A percentile compares a stretch with the other conserved stretches of the same genome.
Conservation (phyloP, 2,113 vertebrate species). For the Phalacrocorax pelagicus region DNA sequence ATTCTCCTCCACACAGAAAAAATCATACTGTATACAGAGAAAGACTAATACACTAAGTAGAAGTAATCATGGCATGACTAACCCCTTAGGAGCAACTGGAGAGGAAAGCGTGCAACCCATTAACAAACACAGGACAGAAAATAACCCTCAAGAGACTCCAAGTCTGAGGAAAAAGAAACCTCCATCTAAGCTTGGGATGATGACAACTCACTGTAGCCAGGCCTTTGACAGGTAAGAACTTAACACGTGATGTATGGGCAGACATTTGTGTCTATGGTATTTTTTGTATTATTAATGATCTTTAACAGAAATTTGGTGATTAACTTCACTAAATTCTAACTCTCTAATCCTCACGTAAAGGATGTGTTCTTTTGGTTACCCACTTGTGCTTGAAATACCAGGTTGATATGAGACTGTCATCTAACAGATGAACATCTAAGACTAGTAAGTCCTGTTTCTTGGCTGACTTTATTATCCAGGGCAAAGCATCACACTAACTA, state of each 20-base stretch:
- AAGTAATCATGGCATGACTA: neutral
- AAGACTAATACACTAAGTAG: neutral
- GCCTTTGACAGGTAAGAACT: neutral
- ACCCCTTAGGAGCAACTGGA: neutral
- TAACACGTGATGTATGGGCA: neutral
- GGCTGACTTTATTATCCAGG: neutral
- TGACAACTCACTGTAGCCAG: neutral
- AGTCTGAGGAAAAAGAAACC: neutral
- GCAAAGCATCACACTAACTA: neutral
- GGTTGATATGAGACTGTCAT: neutral
- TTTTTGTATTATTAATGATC: neutral
- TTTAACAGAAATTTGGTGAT: neutral
- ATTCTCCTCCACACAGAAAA: neutral
- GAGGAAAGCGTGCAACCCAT: neutral
- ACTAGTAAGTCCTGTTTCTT: neutral
- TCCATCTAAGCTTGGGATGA: neutral
- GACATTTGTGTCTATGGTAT: neutral
- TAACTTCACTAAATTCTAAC: neutral
- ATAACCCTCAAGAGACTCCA: neutral
- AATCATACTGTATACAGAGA: neutral
- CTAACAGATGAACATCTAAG: neutral
- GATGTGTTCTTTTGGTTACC: neutral
- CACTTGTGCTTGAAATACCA: neutral
- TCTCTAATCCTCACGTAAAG: neutral
- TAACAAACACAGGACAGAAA: neutral